These are phyloP conservation scores for Ephialtes manifestator DNA, from an alignment of 2,888 invertebrate genomes.

Conservation along the genomic window DNA sequence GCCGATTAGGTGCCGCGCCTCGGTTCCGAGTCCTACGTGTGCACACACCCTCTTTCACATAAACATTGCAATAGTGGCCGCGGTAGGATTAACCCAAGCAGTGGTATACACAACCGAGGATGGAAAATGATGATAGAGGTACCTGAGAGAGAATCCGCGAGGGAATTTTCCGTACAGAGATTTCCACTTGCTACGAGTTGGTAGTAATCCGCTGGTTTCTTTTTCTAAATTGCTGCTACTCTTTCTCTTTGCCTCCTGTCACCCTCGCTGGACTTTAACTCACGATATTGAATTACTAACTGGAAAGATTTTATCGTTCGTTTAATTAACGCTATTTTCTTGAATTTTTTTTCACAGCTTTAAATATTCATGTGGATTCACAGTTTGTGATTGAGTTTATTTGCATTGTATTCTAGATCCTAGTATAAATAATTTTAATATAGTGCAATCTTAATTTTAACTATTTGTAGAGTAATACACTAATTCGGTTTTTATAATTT, in stretches of 20 bases:
- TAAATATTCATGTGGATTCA: background rate
- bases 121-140: constrained; percentile 68
- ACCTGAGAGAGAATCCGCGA: constrained; percentile 60
- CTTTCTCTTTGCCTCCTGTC: background rate
- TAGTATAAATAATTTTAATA: too few species aligned
- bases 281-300: constrained; percentile 9
- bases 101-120: constrained; percentile 45
- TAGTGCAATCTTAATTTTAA: too few species aligned
- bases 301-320: background rate
- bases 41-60: constrained; percentile 45
- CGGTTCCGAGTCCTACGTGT: constrained; percentile 36
- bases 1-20: constrained; percentile 78
- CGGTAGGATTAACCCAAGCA: constrained; percentile 49
- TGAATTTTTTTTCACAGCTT: too few species aligned
- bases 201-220: background rate
- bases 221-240: constrained; percentile 17
- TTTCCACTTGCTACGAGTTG: constrained; percentile 56
- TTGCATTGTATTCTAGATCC: too few species aligned
- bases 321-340: background rate
- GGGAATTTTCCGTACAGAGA: constrained; percentile 65
- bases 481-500: background rate
- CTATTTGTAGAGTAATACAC: too few species aligned
- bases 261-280: background rate
- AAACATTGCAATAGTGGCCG: constrained; percentile 65
- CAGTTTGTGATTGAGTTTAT: background rate